A percentile compares a stretch with the other conserved stretches of the same genome.
These are phyloP conservation scores for Chrysomela aeneicollis DNA, from an alignment of 2,888 invertebrate species.

Conservation along the genomic window DNA sequence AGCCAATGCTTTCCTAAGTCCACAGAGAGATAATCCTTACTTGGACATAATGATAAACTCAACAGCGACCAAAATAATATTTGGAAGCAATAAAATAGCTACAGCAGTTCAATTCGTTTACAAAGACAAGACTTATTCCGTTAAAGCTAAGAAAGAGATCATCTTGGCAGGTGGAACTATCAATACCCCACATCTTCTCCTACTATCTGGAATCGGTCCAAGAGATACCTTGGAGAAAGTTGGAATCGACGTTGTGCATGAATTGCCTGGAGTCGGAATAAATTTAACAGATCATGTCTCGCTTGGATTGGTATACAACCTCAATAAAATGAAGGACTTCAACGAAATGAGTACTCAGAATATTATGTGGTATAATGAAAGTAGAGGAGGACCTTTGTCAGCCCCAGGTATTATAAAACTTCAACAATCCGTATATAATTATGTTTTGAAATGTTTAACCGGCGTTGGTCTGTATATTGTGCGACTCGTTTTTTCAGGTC, in stretches of 20 bases:
- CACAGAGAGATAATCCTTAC: slow-evolving; percentile 65
- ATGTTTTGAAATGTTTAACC: too few relatives aligned
- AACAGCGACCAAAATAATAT: slow-evolving; percentile 66
- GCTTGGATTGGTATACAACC: slow-evolving; percentile 58
- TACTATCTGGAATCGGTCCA: slow-evolving; percentile 73
- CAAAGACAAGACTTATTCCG: slow-evolving; percentile 60
- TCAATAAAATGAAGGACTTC: slow-evolving; percentile 42
- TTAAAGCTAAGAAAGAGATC: slow-evolving; percentile 66
- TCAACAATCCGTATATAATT: too few relatives aligned
- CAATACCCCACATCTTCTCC: slow-evolving; percentile 72
- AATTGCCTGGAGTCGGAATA: slow-evolving; percentile 72
- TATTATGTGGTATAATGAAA: not conserved
- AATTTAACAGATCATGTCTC: slow-evolving; percentile 75
- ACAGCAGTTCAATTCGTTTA: slow-evolving; percentile 68
- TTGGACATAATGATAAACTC: slow-evolving; percentile 69
- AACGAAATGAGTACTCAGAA: slow-evolving; percentile 9
- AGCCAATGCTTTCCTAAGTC: slow-evolving; percentile 68
- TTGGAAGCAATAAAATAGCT: slow-evolving; percentile 61
- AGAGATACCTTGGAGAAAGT: slow-evolving; percentile 66
- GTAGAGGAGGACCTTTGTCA: not conserved
- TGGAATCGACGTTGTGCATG: slow-evolving; percentile 67
- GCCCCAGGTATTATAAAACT: not conserved
- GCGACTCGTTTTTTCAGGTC: too few relatives aligned
- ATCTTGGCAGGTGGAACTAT: slow-evolving; percentile 68
- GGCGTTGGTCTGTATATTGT: too few relatives aligned